Conservation (phyloP, 2,113 vertebrate genomes). For the Ceuthmochares aereus region DNA sequence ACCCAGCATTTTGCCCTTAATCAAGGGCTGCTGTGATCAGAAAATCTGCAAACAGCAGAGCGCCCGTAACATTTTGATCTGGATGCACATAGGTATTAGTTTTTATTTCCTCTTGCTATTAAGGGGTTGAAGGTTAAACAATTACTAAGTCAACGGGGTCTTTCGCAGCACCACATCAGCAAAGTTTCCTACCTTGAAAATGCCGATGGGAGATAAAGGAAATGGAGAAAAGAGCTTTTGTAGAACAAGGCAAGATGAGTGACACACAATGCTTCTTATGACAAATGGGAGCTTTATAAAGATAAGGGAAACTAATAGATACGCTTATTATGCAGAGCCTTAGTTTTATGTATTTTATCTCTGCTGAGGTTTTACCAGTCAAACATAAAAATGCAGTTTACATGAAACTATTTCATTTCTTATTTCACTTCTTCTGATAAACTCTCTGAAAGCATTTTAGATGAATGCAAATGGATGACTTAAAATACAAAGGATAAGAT, state of each 20-base stretch:
- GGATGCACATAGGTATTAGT: fast-evolving
- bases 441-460: background rate
- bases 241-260: conserved; percentile 47
- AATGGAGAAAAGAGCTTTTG: background rate
- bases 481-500: conserved; percentile 27
- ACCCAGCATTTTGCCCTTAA: background rate
- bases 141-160: background rate
- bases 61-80: fast-evolving
- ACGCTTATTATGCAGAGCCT: conserved; percentile 24
- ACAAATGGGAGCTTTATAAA: conserved; percentile 29
- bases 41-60: background rate
- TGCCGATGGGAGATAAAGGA: background rate
- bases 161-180: background rate
- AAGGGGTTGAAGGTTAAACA: background rate
- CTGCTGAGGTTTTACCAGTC: conserved; percentile 33
- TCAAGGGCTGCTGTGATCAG: background rate
- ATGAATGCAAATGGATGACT: conserved; percentile 53
- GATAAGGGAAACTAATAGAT: conserved; percentile 51
- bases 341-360: conserved; percentile 41
- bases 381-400: conserved; percentile 40
- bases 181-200: background rate
- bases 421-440: conserved; percentile 46
- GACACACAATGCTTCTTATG: conserved; percentile 39
- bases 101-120: background rate
- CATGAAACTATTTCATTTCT: conserved; percentile 35